Evolutionary conservation across 1,140 invertebrate species (phyloP).

Genomic region (Venturia canescens): DNA sequence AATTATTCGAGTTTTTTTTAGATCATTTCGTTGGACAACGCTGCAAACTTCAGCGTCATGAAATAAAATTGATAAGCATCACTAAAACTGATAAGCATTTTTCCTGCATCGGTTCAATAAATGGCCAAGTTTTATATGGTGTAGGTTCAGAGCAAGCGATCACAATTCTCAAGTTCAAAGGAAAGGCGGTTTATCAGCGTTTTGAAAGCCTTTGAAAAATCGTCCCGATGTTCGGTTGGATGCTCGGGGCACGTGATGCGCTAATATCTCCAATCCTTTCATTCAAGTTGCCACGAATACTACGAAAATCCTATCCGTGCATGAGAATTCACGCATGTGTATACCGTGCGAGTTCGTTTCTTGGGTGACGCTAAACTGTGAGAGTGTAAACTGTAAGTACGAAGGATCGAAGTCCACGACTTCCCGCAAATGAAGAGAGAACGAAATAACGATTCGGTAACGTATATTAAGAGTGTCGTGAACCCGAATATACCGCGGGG

Average conservation of each 20-base stretch:
- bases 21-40: too few species aligned
- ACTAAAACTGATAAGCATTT: too few species aligned
- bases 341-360: slow-evolving; percentile 14
- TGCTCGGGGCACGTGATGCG: slow-evolving; percentile 9
- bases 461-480: slow-evolving; percentile 35
- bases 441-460: slow-evolving; percentile 29
- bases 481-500: slow-evolving; percentile 25
- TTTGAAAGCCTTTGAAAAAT: slow-evolving; percentile 6
- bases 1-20: too few species aligned
- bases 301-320: slow-evolving; percentile 14
- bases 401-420: slow-evolving; percentile 34
- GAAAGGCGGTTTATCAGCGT: neutral
- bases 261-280: slow-evolving; percentile 28
- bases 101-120: too few species aligned
- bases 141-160: neutral
- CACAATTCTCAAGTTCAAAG: neutral
- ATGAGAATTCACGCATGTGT: neutral
- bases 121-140: too few species aligned
- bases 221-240: neutral
- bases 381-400: neutral
- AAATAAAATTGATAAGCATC: too few species aligned
- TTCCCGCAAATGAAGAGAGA: slow-evolving; percentile 22
- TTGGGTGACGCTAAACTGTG: slow-evolving; percentile 5
- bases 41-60: too few species aligned
- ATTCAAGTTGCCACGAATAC: slow-evolving; percentile 23